These are phyloP conservation scores for Antheraea pernyi DNA, from an alignment of 1,140 invertebrate genomes.

Conservation along the genomic window DNA sequence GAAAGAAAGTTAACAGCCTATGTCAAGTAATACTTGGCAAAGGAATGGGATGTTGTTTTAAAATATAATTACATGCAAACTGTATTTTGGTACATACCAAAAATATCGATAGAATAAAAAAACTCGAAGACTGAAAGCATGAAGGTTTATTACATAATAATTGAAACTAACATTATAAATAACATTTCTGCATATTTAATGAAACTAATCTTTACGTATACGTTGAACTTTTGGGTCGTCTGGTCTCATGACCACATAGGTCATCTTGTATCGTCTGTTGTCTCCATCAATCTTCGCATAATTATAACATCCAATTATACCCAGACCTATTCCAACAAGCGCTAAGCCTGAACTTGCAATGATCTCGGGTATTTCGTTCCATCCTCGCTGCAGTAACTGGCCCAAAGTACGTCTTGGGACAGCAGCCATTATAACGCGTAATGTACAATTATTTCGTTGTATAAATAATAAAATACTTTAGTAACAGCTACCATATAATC, in stretches of 20 bases:
- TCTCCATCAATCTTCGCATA: slow-evolving; percentile 82
- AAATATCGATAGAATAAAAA: not conserved
- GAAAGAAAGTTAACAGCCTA: too few species aligned
- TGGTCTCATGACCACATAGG: slow-evolving; percentile 82
- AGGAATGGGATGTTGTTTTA: too few species aligned
- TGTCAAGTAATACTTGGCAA: too few species aligned
- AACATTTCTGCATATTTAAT: slow-evolving; percentile 6
- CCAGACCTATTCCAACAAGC: slow-evolving; percentile 74
- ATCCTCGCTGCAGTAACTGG: slow-evolving; percentile 62
- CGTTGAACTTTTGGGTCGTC: slow-evolving; percentile 81
- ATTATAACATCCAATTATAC: slow-evolving; percentile 52
- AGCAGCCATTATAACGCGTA: slow-evolving; percentile 37
- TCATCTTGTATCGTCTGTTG: slow-evolving; percentile 80
- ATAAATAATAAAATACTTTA: not conserved
- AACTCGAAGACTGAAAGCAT: not conserved
- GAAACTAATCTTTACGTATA: slow-evolving; percentile 66
- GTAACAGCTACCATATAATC: not conserved
- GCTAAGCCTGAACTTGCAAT: slow-evolving; percentile 78
- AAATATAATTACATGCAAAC: too few species aligned
- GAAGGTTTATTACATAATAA: slow-evolving; percentile 67
- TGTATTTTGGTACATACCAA: not conserved
- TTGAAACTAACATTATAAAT: slow-evolving; percentile 20
- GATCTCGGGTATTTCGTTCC: slow-evolving; percentile 85
- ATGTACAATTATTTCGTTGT: slow-evolving; percentile 6
- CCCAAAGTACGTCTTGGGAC: slow-evolving; percentile 52